phyloP scores from a whole-genome alignment of 1,140 invertebrate species.

The Drosophila aff. region DNA sequence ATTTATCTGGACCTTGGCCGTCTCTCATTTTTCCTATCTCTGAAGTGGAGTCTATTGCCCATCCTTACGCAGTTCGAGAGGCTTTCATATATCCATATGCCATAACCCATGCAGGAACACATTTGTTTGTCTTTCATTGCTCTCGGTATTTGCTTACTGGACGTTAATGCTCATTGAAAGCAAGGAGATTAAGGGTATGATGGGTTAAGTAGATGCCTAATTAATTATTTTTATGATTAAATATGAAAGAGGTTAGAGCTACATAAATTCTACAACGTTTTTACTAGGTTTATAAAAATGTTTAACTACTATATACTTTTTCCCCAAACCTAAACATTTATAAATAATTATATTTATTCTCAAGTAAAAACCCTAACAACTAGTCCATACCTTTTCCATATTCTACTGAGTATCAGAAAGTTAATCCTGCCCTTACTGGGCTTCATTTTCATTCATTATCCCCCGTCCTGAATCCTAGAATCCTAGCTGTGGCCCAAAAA shows the following conservation, averaged over 20 bases:
- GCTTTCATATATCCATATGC: constrained; percentile 16
- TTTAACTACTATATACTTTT: no score
- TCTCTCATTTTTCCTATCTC: constrained; percentile 10
- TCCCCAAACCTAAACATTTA: no score
- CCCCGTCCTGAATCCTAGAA: constrained; percentile 13
- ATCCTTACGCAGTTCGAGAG: constrained; percentile 11
- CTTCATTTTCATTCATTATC: constrained; percentile 24
- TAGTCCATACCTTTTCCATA: not conserved
- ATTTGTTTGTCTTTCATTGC: constrained; percentile 78
- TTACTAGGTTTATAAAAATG: no score
- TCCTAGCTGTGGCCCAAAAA: constrained; percentile 53
- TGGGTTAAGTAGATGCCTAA: not conserved
- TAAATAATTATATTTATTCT: no score
- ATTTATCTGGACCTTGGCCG: constrained; percentile 43
- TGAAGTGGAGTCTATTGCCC: constrained; percentile 6
- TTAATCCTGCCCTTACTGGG: not conserved
- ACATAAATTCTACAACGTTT: no score
- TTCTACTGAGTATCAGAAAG: constrained; percentile 1
- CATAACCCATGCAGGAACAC: constrained; percentile 31
- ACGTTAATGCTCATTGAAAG: constrained; percentile 1
- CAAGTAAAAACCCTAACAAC: no score
- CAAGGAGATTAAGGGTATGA: constrained; percentile 14
- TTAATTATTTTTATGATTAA: not conserved
- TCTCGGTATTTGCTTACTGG: constrained; percentile 62
- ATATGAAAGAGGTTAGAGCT: not conserved